Evolutionary conservation across 2,888 invertebrate genomes (phyloP).

Genomic region (Hydrotaea diabolus): DNA sequence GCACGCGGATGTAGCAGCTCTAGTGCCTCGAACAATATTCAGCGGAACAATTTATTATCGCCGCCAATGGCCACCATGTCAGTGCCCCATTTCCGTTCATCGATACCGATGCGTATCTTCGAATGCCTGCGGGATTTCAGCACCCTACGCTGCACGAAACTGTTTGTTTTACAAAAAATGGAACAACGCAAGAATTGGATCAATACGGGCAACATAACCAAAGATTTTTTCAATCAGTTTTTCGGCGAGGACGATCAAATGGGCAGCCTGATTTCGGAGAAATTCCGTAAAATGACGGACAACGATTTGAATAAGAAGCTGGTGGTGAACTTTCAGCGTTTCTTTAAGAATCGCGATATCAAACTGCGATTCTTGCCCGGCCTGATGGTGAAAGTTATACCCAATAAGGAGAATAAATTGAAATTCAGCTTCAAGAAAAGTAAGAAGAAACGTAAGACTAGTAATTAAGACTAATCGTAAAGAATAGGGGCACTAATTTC

Average conservation of each 20-base stretch:
- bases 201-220: slow-evolving; percentile 75
- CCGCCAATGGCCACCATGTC: slow-evolving; percentile 45
- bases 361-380: slow-evolving; percentile 82
- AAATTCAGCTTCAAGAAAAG: slow-evolving; percentile 82
- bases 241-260: slow-evolving; percentile 74
- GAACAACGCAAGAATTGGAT: slow-evolving; percentile 73
- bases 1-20: slow-evolving; percentile 25
- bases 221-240: slow-evolving; percentile 79
- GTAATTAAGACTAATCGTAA: no score
- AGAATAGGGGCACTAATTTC: no score
- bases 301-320: slow-evolving; percentile 82
- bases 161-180: slow-evolving; percentile 83
- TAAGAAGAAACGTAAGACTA: slow-evolving; percentile 66
- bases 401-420: slow-evolving; percentile 82
- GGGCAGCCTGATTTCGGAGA: slow-evolving; percentile 79
- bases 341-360: slow-evolving; percentile 82
- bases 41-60: slow-evolving; percentile 37
- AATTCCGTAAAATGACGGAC: slow-evolving; percentile 81
- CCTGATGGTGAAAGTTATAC: slow-evolving; percentile 82
- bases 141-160: slow-evolving; percentile 82
- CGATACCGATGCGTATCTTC: slow-evolving; percentile 79
- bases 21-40: slow-evolving; percentile 61
- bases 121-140: slow-evolving; percentile 80
- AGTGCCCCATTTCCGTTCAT: slow-evolving; percentile 77
- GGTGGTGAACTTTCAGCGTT: slow-evolving; percentile 81